These are phyloP conservation scores for Anolis apletophallus DNA, from an alignment of 2,797 vertebrate species.

Conservation along the genomic window DNA sequence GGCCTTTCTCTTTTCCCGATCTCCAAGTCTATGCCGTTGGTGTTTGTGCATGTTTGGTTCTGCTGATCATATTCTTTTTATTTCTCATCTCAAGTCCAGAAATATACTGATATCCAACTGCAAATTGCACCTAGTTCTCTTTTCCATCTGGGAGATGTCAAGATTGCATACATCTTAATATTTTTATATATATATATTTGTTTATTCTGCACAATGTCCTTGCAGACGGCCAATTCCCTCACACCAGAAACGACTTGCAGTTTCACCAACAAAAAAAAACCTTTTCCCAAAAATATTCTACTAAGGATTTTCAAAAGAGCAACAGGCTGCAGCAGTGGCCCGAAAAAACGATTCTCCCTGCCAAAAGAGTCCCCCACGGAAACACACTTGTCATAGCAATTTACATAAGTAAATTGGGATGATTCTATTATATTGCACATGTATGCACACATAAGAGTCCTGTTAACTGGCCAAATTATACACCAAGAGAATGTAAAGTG, in stretches of 20 bases:
- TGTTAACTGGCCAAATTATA: background rate
- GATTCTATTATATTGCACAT: constrained; percentile 31
- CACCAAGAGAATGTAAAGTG: constrained; percentile 37
- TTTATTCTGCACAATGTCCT: too few species aligned
- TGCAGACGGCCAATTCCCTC: too few species aligned
- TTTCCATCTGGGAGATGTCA: background rate
- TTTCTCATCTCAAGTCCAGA: background rate
- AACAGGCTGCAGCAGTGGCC: constrained; percentile 43
- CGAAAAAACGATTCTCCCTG: background rate
- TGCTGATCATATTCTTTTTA: background rate
- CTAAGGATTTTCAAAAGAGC: constrained; percentile 43
- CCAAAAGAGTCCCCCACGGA: background rate
- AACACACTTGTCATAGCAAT: background rate
- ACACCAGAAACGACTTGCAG: too few species aligned
- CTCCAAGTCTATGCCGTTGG: background rate
- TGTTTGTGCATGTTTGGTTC: background rate
- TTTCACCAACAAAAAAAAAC: too few species aligned
- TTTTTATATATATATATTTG: too few species aligned
- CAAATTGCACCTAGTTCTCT: background rate
- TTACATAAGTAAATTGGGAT: constrained; percentile 28
- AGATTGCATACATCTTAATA: background rate
- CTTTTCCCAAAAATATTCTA: constrained; percentile 23
- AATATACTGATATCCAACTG: background rate
- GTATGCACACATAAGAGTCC: constrained; percentile 2
- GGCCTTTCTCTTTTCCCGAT: background rate